Base-by-base conservation (phyloP, 2,888 invertebrate genomes). In the Perdita meconis region DNA sequence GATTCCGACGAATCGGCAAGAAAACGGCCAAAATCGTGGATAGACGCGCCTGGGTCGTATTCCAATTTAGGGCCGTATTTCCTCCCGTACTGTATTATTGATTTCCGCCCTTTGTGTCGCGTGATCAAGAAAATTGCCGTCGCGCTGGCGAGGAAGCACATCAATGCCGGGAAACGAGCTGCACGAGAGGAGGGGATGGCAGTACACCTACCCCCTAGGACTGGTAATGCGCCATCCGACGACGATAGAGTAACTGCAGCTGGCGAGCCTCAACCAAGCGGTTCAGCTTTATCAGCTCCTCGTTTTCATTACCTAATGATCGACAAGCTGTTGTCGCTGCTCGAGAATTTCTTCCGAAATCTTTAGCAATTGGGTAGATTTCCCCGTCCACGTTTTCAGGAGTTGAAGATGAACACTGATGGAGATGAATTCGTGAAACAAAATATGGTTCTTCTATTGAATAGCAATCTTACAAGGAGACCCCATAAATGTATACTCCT, bases 61-160 rank as follows among this genome's bases (percentile, higher is more conserved):
- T 69, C 65, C 80, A 69, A 73, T 79, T 79, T 69, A 57, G 67
- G 6, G 19, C 26, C 64, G 67, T 50, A 61, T 66, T 71, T 69
- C 76, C 69, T 67, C 34, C 66, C 50, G 57, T 24, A 42, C 53
- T 63, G 78, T 72, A 61, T 82, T 88, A 88, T 88, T 86, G 88
- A 88, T 88, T 88, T 87, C 84, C 76, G 72, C 55, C 78, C 71
- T 80, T 82, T 82, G 81, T 82, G 82, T 87, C 79, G 88, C 89
- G 89, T 87, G 88, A 88, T 89, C 80, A 80, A 85, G 83, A 85
- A 88, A 86, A 86, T 89, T 89, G 85, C 81, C 80, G 78, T 73
- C 66, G 76, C 80, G 79, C 80, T 78, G 82, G 75, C 83, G 85
- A 87, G 87, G 78, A 86, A 84, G 86, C 84, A 84, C 82, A 86